These are phyloP conservation scores for Mastomys coucha DNA, from an alignment of 2,113 vertebrate genomes.

Conservation along the genomic window DNA sequence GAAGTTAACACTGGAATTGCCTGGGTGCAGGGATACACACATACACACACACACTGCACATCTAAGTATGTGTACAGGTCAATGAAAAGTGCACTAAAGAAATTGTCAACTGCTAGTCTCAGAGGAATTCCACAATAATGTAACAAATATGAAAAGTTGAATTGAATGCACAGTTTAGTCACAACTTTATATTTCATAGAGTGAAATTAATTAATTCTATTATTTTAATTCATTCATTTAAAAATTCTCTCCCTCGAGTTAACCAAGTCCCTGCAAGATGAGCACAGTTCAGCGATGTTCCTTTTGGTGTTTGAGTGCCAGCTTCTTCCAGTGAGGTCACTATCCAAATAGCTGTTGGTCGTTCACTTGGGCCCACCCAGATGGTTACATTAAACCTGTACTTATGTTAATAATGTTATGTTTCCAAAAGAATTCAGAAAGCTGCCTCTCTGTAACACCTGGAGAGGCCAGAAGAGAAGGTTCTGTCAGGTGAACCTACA, in stretches of 20 bases:
- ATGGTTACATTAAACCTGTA: background rate
- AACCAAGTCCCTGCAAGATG: background rate
- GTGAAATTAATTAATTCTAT: background rate
- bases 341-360: background rate
- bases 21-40: background rate
- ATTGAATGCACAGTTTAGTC: background rate
- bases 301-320: background rate
- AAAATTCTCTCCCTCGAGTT: background rate
- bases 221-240: background rate
- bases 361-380: background rate
- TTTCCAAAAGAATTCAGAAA: background rate
- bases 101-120: background rate
- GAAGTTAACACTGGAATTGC: background rate
- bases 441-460: background rate
- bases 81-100: background rate
- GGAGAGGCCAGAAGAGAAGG: background rate
- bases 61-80: background rate
- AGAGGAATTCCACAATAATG: background rate
- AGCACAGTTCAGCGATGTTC: background rate
- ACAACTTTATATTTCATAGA: background rate
- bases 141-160: background rate
- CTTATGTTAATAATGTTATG: background rate
- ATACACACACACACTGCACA: background rate
- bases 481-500: background rate
- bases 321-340: background rate